These are phyloP conservation scores for Wasmannia auropunctata DNA, from an alignment of 1,140 invertebrate genomes.

Conservation along the genomic window DNA sequence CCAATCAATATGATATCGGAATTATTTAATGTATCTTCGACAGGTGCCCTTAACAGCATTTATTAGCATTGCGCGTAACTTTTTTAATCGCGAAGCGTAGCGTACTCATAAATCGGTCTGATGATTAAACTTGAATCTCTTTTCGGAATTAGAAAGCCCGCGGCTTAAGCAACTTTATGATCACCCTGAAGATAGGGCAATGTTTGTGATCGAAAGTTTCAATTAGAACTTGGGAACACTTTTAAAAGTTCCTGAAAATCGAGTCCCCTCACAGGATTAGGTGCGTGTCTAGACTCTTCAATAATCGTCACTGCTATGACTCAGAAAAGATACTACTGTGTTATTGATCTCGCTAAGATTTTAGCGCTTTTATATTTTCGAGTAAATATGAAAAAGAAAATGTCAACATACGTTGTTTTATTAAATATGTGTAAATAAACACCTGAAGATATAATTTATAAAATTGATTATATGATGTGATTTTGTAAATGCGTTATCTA, in stretches of 20 bases:
- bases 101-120: constrained; percentile 54
- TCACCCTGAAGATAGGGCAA: constrained; percentile 53
- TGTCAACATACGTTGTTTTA: not conserved
- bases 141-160: constrained; percentile 55
- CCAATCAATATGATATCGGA: constrained; percentile 23
- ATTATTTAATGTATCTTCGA: constrained; percentile 55
- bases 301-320: constrained; percentile 30
- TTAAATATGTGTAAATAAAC: not conserved
- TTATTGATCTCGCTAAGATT: constrained; percentile 13
- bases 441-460: not conserved
- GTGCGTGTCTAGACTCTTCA: constrained; percentile 46
- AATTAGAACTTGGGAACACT: constrained; percentile 62
- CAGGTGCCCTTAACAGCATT: constrained; percentile 22
- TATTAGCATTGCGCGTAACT: constrained; percentile 45
- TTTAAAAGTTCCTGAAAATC: constrained; percentile 56
- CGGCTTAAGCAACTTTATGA: constrained; percentile 66
- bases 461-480: constrained; percentile 1
- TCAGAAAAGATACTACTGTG: not conserved
- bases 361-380: not conserved
- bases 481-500: not conserved
- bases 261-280: constrained; percentile 57
- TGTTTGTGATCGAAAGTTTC: constrained; percentile 66
- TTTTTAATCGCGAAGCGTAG: constrained; percentile 20
- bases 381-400: not conserved
- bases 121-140: constrained; percentile 60